Base-by-base conservation (phyloP, 2,888 invertebrate genomes). In the Trichopria drosophilae region DNA sequence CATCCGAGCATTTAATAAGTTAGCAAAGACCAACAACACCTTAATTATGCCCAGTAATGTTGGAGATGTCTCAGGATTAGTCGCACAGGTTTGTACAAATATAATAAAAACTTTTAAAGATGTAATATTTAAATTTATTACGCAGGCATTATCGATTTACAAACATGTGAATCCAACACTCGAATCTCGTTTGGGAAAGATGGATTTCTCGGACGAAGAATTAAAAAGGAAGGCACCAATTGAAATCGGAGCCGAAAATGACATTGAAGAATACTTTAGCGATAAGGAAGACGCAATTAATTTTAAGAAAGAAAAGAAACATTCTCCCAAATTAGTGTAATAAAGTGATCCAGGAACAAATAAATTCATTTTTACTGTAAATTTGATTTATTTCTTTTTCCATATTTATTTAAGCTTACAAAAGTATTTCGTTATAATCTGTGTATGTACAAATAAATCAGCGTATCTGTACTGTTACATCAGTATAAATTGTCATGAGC, bases 1-100 rank as follows among this genome's bases (percentile, higher is more conserved):
- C 72, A 93, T 99, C 28, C 79, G 82, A 15, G 97, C 98, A 10
- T 99, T 99, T 77, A 84, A 90, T 69, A 88, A 94, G 68, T 78
- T 99, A 56, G 98, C 99, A 1, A 88, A 91, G 75, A 87, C 88
- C 9, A 91, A 87, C 69, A 99, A 98, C 76, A 99, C 98, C 0
- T 80, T 99, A 53, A 90, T 99, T 62, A 77, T 99, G 59, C 98
- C 98, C 0, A 84, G 90, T 15, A 95, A 96, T 76, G 87, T 89
- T 3, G 89, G 90, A 4, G 89, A 90, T 67, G 84, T 93, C 4
- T 82, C 88, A 6, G 82, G 80, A 66, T 79, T 92, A 73, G 91
- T 93, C 12, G 82, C 88, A 32, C 90, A 93, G 83, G 91, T 87
- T 78, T 64, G 62, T 56, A 40, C 37, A 24, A 29, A 49, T 7